A percentile compares a stretch with the other conserved stretches of the same genome.
phyloP scores from a whole-genome alignment of 2,888 invertebrate species.

The Cephus sareptanus region DNA sequence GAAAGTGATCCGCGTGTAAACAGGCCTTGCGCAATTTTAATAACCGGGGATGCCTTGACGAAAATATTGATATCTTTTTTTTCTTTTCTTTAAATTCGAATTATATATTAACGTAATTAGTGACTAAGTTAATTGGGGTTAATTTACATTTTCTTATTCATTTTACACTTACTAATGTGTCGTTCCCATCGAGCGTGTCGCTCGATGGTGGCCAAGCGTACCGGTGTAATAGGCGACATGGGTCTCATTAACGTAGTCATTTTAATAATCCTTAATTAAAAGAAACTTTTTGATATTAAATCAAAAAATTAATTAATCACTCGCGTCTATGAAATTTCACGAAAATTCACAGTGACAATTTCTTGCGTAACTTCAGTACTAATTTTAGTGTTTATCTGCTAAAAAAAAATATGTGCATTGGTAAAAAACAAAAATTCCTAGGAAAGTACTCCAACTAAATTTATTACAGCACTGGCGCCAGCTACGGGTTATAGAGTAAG shows the following conservation, averaged over 20 bases:
- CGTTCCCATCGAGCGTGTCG: conserved; percentile 56
- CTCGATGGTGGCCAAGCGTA: conserved; percentile 53
- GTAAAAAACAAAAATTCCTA: not conserved
- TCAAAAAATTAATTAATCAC: not conserved
- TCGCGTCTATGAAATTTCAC: not conserved
- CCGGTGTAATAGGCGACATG: conserved; percentile 45
- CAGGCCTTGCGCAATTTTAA: not conserved
- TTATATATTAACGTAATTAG: not conserved
- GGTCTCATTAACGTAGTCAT: conserved; percentile 49
- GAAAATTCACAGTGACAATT: not conserved
- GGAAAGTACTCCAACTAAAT: not conserved
- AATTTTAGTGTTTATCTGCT: not conserved
- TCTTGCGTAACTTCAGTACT: not conserved
- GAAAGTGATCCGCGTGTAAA: not conserved
- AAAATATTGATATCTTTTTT: not conserved
- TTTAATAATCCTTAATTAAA: not conserved
- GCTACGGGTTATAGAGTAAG: not conserved
- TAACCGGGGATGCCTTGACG: not conserved
- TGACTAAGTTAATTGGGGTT: not conserved
- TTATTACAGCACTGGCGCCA: not conserved
- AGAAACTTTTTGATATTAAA: not conserved
- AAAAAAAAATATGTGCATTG: not conserved
- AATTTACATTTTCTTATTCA: not conserved
- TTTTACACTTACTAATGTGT: conserved; percentile 53
- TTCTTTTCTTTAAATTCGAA: not conserved